phyloP scores from a whole-genome alignment of 2,113 vertebrate species.

The Notiomystis cincta region DNA sequence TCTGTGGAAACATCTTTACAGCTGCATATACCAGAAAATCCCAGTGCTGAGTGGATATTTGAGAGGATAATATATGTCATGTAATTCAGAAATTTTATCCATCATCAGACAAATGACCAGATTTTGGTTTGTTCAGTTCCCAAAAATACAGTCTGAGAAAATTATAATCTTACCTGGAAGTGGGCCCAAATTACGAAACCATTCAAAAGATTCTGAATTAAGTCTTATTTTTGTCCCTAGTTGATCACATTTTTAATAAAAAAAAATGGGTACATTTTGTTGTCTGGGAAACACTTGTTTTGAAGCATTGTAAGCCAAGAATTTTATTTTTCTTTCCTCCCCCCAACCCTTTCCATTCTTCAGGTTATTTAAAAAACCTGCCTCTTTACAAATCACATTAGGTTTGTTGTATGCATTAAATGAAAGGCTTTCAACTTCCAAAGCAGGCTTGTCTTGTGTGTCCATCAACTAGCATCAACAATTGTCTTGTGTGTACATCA shows the following conservation, averaged over 20 bases:
- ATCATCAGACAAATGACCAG: not conserved
- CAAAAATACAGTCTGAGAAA: not conserved
- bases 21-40: not conserved
- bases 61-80: not conserved
- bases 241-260: not conserved
- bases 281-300: not conserved
- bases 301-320: not conserved
- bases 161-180: not conserved
- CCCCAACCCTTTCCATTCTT: not conserved
- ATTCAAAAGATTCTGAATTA: not conserved
- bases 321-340: not conserved
- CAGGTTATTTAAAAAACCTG: not conserved
- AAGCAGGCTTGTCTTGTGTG: not conserved
- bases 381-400: conserved; percentile 17
- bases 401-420: conserved; percentile 10
- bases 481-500: not conserved
- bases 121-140: not conserved
- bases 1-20: not conserved
- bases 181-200: not conserved
- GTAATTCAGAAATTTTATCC: not conserved
- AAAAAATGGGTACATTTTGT: not conserved
- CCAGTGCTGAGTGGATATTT: not conserved
- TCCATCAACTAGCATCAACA: not conserved
- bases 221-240: not conserved
- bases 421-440: conserved; percentile 9